A percentile compares a stretch with the other conserved stretches of the same genome.
Evolutionary conservation across 1,140 invertebrate genomes (phyloP).

Genomic region (Drosophila elegans): DNA sequence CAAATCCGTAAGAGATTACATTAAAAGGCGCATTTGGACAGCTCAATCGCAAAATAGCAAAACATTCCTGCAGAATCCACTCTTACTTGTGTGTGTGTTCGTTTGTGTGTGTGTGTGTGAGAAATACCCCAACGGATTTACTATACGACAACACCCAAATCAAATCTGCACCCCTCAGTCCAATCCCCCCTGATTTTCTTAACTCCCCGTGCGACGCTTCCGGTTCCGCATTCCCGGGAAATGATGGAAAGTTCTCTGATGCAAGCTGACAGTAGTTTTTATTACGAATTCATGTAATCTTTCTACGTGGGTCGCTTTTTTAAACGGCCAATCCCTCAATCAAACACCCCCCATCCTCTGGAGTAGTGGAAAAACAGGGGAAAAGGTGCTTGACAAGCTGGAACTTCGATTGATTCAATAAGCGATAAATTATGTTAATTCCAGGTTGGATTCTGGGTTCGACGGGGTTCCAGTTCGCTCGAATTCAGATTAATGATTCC

Average conservation of each 20-base stretch:
- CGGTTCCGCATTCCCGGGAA: constrained; percentile 29
- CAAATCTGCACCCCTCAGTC: constrained; percentile 47
- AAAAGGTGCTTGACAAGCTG: constrained; percentile 42
- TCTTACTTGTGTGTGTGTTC: not conserved
- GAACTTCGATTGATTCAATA: constrained; percentile 51
- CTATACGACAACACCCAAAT: constrained; percentile 63
- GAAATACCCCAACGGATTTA: constrained; percentile 62
- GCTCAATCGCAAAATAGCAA: constrained; percentile 76
- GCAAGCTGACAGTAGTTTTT: constrained; percentile 67
- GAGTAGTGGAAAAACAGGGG: not conserved
- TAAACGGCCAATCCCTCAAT: constrained; percentile 33
- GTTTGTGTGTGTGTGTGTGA: constrained; percentile 10
- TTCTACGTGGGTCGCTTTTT: constrained; percentile 56
- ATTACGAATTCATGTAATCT: constrained; percentile 69
- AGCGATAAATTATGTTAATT: constrained; percentile 54
- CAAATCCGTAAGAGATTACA: constrained; percentile 82
- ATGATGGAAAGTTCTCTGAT: constrained; percentile 73
- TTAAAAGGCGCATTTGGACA: constrained; percentile 82
- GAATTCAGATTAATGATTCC: constrained; percentile 31
- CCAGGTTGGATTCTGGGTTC: constrained; percentile 11
- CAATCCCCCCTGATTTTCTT: constrained; percentile 3
- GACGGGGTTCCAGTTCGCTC: not conserved
- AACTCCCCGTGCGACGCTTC: constrained; percentile 9
- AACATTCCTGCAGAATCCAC: constrained; percentile 24
- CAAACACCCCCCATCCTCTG: not conserved